Base-by-base conservation (phyloP, 2,797 vertebrate genomes). In the Danio albolineatus region DNA sequence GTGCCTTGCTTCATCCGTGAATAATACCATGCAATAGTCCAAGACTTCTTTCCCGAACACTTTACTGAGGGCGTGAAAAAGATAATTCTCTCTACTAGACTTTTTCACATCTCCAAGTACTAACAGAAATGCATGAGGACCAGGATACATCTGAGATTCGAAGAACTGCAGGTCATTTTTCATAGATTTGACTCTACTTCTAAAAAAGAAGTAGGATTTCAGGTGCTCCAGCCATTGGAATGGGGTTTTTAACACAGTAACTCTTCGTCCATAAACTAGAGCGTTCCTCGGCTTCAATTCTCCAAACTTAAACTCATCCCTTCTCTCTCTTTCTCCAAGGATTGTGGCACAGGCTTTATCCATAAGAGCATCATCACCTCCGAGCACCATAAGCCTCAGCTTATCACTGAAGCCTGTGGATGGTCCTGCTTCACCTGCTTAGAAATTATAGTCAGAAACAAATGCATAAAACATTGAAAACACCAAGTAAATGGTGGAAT, bases 101-200 rank as follows among this genome's bases (percentile, higher is more conserved):
- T 36, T 2, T 13, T 1, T 4, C 9, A 13, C 72, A 19, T n/a
- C 54, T 70, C 7, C n/a, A 6, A 44, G 59, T 28, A 80, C 17
- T 17, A 80, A 38, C 6, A 81, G 72, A 46, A 81, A 81, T 2
- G 62, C 64, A 70, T 81, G 64, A 61, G 73, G 79, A 0, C 79
- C 79, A 0, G 73, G 79, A 13, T 62, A 81, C 8, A 60, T 12
- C 19, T 36, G 4, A 5, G 48, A 39, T 19, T 53, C 10, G 44
- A 14, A 69, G 0, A 0, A 7, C 16, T 61, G 0, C 0, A 76
- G 38, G 4, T 81, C 57, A 10, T 70, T 10, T 62, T 12, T 19
- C 1, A 64, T 54, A 16, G 8, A 3, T 14, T 70, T 54, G 4
- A 81, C 5, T 19, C 2, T 3, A 0, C 0, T n/a, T 1, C 1